Base-by-base conservation (phyloP, 2,113 vertebrate genomes). In the Variabilichromis moorii region DNA sequence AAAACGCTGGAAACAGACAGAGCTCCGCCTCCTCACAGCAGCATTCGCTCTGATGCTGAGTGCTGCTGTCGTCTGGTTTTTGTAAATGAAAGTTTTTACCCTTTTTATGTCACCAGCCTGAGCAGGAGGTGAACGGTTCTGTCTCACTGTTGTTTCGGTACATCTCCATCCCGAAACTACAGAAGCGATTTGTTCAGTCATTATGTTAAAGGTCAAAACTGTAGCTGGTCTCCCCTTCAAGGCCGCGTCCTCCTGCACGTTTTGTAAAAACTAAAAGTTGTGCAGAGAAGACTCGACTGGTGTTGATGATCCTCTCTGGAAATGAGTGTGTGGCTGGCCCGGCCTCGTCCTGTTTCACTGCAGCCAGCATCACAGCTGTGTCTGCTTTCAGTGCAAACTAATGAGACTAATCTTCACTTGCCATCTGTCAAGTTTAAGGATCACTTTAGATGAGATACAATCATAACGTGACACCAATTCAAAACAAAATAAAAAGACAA, bases 201-300 rank as follows among this genome's bases (percentile, higher is more conserved):
- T 33, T 0, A 11, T n/a, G 2, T n/a, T 35, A 35, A 35, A n/a
- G 31, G 17, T 66, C 61, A 33, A 2, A 35, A 66, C 31, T 19
- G 17, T 37, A 66, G 33, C 33, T n/a, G 31, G 33, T 66, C 61
- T 66, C 31, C 61, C 31, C 33, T 35, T 66, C 19, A 21, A 21
- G 33, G 10, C 16, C 12, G 3, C 0, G 7, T 40, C 63, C 11
- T 40, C 19, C 63, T 12, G 61, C 61, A 33, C 1, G 8, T 59
- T 59, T 68, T 21, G 33, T 40, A 11, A 40, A 40, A 37, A 21
- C 3, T 21, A 37, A 66, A 66, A 37, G 33, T 37, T 37, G 17
- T 37, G 31, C 33, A 37, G 33, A 66, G 16, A 35, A 35, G 61
- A 37, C 16, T 0, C 3, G 14, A 61, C 8, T 19, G 14, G 9